These are phyloP conservation scores for Hylaea fasciaria DNA, from an alignment of 2,888 invertebrate species.

Conservation along the genomic window DNA sequence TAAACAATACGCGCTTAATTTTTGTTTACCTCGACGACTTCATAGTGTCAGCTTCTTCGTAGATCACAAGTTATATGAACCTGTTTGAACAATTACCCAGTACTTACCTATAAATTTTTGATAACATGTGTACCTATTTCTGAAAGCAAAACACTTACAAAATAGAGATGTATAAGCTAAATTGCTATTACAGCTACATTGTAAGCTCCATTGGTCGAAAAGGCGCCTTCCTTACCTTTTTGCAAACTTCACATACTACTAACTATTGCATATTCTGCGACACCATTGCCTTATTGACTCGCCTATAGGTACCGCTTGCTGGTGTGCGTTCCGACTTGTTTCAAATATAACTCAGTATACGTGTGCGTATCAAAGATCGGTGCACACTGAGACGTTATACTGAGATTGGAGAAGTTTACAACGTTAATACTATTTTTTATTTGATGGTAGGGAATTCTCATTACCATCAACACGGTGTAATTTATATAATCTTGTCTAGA, in stretches of 20 bases:
- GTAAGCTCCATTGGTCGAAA: constrained; percentile 13
- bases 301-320: constrained; percentile 12
- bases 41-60: too few relatives aligned
- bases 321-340: constrained; percentile 13
- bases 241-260: constrained; percentile 14
- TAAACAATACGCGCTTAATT: too few relatives aligned
- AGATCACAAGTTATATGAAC: background rate
- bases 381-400: constrained; percentile 27
- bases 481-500: constrained; percentile 28
- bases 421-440: constrained; percentile 27
- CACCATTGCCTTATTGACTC: constrained; percentile 16
- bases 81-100: background rate
- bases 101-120: background rate
- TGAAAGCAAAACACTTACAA: background rate
- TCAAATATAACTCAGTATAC: background rate
- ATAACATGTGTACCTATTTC: constrained; percentile 7
- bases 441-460: constrained; percentile 29
- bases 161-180: constrained; percentile 11
- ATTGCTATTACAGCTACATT: constrained; percentile 18
- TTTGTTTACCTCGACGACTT: too few relatives aligned
- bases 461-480: constrained; percentile 28
- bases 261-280: constrained; percentile 19
- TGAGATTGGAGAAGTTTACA: constrained; percentile 31
- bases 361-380: constrained; percentile 24
- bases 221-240: constrained; percentile 9